Base-by-base conservation (phyloP, 2,797 vertebrate species). In the Apodemus agrarius region DNA sequence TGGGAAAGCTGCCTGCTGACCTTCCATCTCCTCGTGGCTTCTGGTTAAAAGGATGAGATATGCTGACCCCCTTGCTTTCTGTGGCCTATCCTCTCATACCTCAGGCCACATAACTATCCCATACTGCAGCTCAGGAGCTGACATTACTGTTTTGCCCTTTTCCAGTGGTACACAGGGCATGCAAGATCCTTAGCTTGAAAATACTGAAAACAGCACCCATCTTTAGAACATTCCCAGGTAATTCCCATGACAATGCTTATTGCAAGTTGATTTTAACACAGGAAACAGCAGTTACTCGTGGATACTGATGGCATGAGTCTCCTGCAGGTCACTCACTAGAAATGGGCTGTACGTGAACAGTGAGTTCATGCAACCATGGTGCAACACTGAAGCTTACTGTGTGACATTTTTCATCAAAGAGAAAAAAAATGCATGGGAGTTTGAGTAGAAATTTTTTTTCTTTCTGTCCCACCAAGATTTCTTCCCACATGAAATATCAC, bases 1-100 rank as follows among this genome's bases (percentile, higher is more conserved):
- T 54, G 43, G 14, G 69, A 65, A 93, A 93, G 59, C 78, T 88
- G 79, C 89, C 69, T 57, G 57, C 57, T 89, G 82, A 65, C 8
- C 19, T 22, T 94, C 96, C 34, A 93, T n/a, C 46, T 91, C 78
- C 17, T 89, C 54, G 92, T 82, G n/a, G 24, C 69, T 90, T 90
- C 8, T 52, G 72, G 74, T 88, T 37, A 57, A n/a, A 96, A 80
- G 31, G 31, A 0, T 72, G 75, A 57, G 76, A 29, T 3, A 49
- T 3, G 46, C 26, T 75, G 37, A 37, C 29, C 79, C 21, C 61
- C 29, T 37, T 81, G 16, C 65, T 84, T 91, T 93, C 49, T n/a
- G 83, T 4, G 24, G 80, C 7, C 54, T 59, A 74, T 24, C 46
- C 14, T 78, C 1, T 79, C 3, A 72, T 12, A 72, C 49, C 34